phyloP scores from a whole-genome alignment of 2,113 vertebrate genomes.

The Muntiacus reevesi region DNA sequence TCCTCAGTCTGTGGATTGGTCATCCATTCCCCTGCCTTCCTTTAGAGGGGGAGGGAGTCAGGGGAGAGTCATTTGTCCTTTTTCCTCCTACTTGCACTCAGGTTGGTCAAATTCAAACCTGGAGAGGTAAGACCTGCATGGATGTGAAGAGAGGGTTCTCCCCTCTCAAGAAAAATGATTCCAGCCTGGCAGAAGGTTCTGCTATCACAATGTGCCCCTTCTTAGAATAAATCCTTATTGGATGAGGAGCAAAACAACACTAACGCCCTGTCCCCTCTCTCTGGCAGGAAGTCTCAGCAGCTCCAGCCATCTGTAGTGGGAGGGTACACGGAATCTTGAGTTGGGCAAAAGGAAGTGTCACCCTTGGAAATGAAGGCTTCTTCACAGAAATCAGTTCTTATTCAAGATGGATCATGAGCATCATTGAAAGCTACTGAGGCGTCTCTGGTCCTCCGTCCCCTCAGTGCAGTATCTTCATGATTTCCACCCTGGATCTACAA shows the following conservation, averaged over 20 bases:
- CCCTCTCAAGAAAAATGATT: not conserved
- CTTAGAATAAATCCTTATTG: not conserved
- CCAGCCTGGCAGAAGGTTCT: not conserved
- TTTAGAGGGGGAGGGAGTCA: not conserved
- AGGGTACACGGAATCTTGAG: constrained; percentile 58
- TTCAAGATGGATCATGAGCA: constrained; percentile 61
- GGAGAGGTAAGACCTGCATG: not conserved
- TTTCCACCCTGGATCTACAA: not conserved
- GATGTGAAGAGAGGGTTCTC: not conserved
- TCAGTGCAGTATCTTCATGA: not conserved
- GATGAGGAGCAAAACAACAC: not conserved
- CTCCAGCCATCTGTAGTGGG: constrained; percentile 59
- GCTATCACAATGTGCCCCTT: no score
- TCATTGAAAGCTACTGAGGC: constrained; percentile 16
- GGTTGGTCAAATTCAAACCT: not conserved
- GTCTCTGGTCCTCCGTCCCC: rapidly evolving
- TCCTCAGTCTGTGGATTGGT: not conserved
- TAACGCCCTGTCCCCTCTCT: not conserved
- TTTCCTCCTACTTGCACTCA: not conserved
- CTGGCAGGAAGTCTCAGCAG: constrained; percentile 60
- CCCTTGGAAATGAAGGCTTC: constrained; percentile 49
- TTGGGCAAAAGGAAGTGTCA: constrained; percentile 47
- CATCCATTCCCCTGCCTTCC: no score
- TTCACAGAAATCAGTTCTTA: constrained; percentile 56
- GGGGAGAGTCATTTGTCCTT: not conserved